phyloP scores from a whole-genome alignment of 2,888 invertebrate species.

The Aphrophora alni region DNA sequence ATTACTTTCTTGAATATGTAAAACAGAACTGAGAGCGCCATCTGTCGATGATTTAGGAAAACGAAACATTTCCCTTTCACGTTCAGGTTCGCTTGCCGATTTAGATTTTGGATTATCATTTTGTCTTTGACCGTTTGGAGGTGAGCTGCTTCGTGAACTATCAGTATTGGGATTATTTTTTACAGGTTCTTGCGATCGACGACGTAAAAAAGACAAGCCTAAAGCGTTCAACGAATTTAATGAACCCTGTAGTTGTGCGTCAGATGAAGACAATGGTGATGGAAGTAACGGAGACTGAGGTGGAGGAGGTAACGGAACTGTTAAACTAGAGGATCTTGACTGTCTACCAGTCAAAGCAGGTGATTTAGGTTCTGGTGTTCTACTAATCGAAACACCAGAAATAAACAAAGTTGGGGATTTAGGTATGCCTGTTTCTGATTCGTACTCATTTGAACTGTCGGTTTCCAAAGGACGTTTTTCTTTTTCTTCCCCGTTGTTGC shows the following conservation, averaged over 20 bases:
- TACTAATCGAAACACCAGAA: slow-evolving; percentile 64
- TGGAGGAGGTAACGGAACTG: slow-evolving; percentile 56
- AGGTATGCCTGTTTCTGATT: slow-evolving; percentile 65
- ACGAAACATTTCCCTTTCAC: slow-evolving; percentile 61
- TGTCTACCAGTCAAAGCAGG: slow-evolving; percentile 57
- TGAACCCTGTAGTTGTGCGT: slow-evolving; percentile 43
- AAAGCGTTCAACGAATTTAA: slow-evolving; percentile 31
- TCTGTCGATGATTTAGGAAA: slow-evolving; percentile 66
- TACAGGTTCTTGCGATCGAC: slow-evolving; percentile 25
- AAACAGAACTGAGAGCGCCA: slow-evolving; percentile 64
- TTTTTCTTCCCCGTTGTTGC: not conserved
- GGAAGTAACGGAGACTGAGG: slow-evolving; percentile 47
- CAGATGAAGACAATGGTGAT: slow-evolving; percentile 44
- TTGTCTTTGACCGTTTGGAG: slow-evolving; percentile 8
- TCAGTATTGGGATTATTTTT: slow-evolving; percentile 10
- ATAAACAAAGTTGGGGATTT: slow-evolving; percentile 65
- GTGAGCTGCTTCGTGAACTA: slow-evolving; percentile 9
- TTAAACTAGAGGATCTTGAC: slow-evolving; percentile 61
- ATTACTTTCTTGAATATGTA: slow-evolving; percentile 64
- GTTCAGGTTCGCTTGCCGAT: slow-evolving; percentile 62
- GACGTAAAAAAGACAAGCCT: slow-evolving; percentile 36
- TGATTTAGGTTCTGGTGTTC: slow-evolving; percentile 61
- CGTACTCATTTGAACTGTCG: slow-evolving; percentile 57
- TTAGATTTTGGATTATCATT: slow-evolving; percentile 55
- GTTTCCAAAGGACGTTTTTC: slow-evolving; percentile 51